Percentiles rank a stretch among this genome's conserved stretches.
These are phyloP conservation scores for Urocitellus parryii DNA, from an alignment of 2,113 vertebrate genomes.

Conservation along the genomic window DNA sequence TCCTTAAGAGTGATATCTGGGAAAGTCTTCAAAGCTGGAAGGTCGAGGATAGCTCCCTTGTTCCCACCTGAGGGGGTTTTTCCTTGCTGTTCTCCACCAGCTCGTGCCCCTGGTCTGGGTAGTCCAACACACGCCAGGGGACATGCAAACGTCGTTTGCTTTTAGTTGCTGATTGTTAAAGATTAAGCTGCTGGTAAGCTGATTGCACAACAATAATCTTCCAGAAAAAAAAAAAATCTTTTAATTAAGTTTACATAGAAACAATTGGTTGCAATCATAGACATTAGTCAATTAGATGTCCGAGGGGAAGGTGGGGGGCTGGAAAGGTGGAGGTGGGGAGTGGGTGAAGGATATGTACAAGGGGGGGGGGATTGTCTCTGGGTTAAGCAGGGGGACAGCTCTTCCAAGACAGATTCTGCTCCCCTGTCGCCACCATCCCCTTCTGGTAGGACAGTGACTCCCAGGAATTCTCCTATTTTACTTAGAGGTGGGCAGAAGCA, in stretches of 20 bases:
- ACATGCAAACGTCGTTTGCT: background rate
- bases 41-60: background rate
- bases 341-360: background rate
- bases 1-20: background rate
- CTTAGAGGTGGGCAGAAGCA: background rate
- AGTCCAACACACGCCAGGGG: background rate
- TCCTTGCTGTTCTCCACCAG: accelerated
- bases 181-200: slow-evolving; percentile 76
- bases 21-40: background rate
- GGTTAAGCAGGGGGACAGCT: too few species aligned
- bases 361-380: background rate
- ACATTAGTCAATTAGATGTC: slow-evolving; percentile 54
- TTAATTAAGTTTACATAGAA: slow-evolving; percentile 82
- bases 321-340: too few species aligned
- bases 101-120: accelerated
- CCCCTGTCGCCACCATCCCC: background rate
- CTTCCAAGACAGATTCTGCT: background rate
- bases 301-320: background rate
- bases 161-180: slow-evolving; percentile 42
- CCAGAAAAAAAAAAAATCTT: slow-evolving; percentile 65
- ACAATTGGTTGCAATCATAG: slow-evolving; percentile 71
- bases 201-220: slow-evolving; percentile 77
- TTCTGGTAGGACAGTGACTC: background rate
- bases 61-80: too few species aligned
- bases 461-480: background rate